Evolutionary conservation across 2,113 vertebrate species (phyloP).

Genomic region (Zingel zingel): DNA sequence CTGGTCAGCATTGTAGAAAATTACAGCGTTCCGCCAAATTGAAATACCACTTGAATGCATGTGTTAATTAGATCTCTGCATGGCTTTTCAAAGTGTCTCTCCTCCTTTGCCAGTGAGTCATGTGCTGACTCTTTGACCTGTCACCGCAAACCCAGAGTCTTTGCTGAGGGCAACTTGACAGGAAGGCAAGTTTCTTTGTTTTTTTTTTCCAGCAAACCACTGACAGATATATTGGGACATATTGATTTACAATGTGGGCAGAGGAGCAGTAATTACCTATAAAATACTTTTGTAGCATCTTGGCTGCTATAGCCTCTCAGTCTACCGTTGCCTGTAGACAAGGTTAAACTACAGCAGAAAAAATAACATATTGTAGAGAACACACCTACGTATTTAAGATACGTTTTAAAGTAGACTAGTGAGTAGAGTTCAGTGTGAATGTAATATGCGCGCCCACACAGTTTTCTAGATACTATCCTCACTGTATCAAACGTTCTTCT

Average conservation of each 20-base stretch:
- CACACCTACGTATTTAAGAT: constrained; percentile 40
- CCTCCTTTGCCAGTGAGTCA: constrained; percentile 71
- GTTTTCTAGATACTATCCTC: constrained; percentile 36
- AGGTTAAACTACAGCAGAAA: constrained; percentile 26
- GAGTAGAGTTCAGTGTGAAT: constrained; percentile 35
- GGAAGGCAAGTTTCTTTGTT: constrained; percentile 48
- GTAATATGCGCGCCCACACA: constrained; percentile 33
- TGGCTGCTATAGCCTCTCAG: constrained; percentile 26
- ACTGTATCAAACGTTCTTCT: constrained; percentile 27
- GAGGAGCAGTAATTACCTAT: constrained; percentile 54
- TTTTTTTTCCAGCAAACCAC: constrained; percentile 67
- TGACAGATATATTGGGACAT: constrained; percentile 75
- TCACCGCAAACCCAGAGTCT: constrained; percentile 54
- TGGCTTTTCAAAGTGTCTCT: constrained; percentile 68
- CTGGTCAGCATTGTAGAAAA: constrained; percentile 66
- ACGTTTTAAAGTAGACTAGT: constrained; percentile 28
- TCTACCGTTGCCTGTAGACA: constrained; percentile 11
- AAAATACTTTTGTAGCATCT: constrained; percentile 49
- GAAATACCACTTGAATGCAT: constrained; percentile 69
- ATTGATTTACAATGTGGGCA: constrained; percentile 66
- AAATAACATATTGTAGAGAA: constrained; percentile 16
- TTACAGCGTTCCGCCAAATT: constrained; percentile 66
- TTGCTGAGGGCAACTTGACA: constrained; percentile 65
- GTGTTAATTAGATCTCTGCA: constrained; percentile 72
- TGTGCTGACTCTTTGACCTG: constrained; percentile 82